Percentiles rank a stretch among this genome's conserved stretches.
These are phyloP conservation scores for Plectrocnemia conspersa DNA, from an alignment of 1,140 invertebrate species.

Conservation along the genomic window DNA sequence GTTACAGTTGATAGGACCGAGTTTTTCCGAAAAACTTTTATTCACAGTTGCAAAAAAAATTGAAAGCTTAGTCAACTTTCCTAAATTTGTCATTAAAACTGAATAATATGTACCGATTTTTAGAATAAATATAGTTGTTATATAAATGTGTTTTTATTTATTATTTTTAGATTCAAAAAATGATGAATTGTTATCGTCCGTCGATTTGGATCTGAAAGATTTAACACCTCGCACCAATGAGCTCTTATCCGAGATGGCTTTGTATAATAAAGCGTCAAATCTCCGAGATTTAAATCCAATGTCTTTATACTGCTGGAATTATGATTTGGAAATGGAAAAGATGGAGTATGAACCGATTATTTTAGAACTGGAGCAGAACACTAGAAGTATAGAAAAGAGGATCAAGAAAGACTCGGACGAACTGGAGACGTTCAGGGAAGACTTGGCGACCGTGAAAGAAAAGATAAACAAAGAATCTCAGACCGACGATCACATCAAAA, in stretches of 20 bases:
- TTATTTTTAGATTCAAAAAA: not conserved
- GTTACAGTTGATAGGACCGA: conserved; percentile 86
- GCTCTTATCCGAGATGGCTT: conserved; percentile 36
- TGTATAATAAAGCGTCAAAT: conserved; percentile 36
- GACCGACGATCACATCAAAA: conserved; percentile 41
- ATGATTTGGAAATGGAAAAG: conserved; percentile 37
- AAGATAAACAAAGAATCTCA: conserved; percentile 38
- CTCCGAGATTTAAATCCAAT: conserved; percentile 39
- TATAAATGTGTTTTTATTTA: not conserved
- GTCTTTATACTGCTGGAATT: conserved; percentile 39
- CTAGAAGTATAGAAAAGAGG: conserved; percentile 39
- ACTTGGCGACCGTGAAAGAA: conserved; percentile 40
- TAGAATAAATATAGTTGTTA: not conserved
- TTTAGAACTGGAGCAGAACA: conserved; percentile 43
- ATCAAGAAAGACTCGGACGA: conserved; percentile 41
- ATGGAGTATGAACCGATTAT: conserved; percentile 43
- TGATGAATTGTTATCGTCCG: not conserved
- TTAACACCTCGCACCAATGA: conserved; percentile 40
- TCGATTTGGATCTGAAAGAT: conserved; percentile 9
- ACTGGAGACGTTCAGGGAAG: conserved; percentile 40
- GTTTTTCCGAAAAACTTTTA: conserved; percentile 71
- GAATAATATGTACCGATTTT: conserved; percentile 2
- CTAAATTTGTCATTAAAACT: conserved; percentile 36
- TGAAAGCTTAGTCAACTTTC: conserved; percentile 69
- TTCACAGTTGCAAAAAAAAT: conserved; percentile 81